A percentile compares a stretch with the other conserved stretches of the same genome.
phyloP scores from a whole-genome alignment of 1,140 invertebrate genomes.

The Drosophila serrata region DNA sequence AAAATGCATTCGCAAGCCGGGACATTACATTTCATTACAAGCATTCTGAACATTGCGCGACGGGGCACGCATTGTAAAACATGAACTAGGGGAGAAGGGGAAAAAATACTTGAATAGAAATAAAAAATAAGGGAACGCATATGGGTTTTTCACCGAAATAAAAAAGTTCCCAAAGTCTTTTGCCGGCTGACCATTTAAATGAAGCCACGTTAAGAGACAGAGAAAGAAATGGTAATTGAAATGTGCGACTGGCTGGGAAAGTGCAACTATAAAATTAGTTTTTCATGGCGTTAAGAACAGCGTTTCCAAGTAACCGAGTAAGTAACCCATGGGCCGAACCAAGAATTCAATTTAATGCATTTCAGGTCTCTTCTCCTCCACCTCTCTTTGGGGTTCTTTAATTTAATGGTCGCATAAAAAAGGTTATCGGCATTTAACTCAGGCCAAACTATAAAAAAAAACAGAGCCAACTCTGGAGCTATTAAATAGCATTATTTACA shows the following conservation, averaged over 20 bases:
- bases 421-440: slow-evolving; percentile 80
- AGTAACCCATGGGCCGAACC: slow-evolving; percentile 14
- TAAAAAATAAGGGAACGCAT: slow-evolving; percentile 41
- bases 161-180: slow-evolving; percentile 32
- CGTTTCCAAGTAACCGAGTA: slow-evolving; percentile 56
- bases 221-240: slow-evolving; percentile 66
- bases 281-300: slow-evolving; percentile 82
- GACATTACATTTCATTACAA: slow-evolving; percentile 69
- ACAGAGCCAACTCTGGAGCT: slow-evolving; percentile 45
- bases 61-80: slow-evolving; percentile 75
- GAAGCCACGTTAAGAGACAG: slow-evolving; percentile 58
- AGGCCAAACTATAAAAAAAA: slow-evolving; percentile 69
- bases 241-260: slow-evolving; percentile 52
- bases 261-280: slow-evolving; percentile 81
- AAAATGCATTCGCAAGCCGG: slow-evolving; percentile 64
- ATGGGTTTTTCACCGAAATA: slow-evolving; percentile 8
- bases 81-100: slow-evolving; percentile 13
- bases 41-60: slow-evolving; percentile 38
- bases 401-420: slow-evolving; percentile 77
- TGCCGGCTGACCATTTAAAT: slow-evolving; percentile 70
- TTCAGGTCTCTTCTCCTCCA: slow-evolving; percentile 42
- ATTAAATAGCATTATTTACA: slow-evolving; percentile 78
- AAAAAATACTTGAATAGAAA: slow-evolving; percentile 29
- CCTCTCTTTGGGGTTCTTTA: slow-evolving; percentile 36
- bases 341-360: slow-evolving; percentile 81